Base-by-base conservation (phyloP, 2,888 invertebrate species). In the Tenthredo mesomela region DNA sequence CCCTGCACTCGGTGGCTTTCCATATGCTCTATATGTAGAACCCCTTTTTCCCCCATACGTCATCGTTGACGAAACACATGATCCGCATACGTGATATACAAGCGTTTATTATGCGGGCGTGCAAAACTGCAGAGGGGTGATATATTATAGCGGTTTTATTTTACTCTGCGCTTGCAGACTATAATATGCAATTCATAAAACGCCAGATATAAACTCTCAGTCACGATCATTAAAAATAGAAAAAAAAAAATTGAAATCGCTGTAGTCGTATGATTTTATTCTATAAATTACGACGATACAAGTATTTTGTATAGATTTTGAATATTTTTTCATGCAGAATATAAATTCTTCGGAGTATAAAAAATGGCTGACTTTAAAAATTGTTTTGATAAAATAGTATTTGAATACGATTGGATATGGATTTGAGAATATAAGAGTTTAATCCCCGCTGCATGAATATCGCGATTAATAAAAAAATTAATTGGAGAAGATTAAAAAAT, bases 41-140 rank as follows among this genome's bases (percentile, higher is more conserved):
- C 80, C 61, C 61, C 61, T 61, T 80, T 61, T 33, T 33, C 29
- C 7, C 6, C 33, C 15, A 40, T 37, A 58, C 80, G 50, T 61
- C 61, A 61, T 61, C 37, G 80, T 78, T 37, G 54, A 54, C n/a
- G 58, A 40, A 37, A 80, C 58, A 80, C 40, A 61, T 61, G 80
- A 80, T 80, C 80, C 80, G 0, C 40, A 15, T 80, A 1, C 80
- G n/a, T n/a, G 77, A 80, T 80, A 58, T 15, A 15, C 40, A 61
- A 12, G 58, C n/a, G 21, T 18, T 37, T n/a, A 37, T 33, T 33
- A 25, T 54, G 29, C n/a, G 21, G 40, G 43, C 10, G 73, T 73
- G 77, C 54, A 33, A 33, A 54, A 18, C n/a, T 77, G 15, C 29
- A 50, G 29, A 54, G 33, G 77, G 54, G n/a, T 71, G 71, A 77